Conservation (phyloP, 1,140 invertebrate genomes). For the Bombus pascuorum region DNA sequence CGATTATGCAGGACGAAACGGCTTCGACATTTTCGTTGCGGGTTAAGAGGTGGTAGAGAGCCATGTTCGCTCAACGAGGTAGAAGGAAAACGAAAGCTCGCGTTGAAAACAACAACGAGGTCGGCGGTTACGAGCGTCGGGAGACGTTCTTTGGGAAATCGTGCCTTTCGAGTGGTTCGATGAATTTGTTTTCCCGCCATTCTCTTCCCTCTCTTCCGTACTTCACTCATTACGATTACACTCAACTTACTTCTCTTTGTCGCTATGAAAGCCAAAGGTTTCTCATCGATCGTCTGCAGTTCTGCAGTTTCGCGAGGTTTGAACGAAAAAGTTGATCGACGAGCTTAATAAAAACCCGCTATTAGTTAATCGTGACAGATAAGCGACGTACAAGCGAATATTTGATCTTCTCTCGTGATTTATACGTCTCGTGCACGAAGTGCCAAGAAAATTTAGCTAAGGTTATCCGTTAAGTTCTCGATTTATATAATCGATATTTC, state of each 20-base stretch:
- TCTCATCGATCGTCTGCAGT: not conserved
- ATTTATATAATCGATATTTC: too few relatives aligned
- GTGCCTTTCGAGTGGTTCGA: not conserved
- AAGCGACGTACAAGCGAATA: not conserved
- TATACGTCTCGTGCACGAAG: not conserved
- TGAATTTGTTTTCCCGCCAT: not conserved
- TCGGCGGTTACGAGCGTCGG: not conserved
- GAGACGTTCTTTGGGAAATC: not conserved
- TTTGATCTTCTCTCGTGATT: not conserved
- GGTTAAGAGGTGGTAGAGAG: not conserved
- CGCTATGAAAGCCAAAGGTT: not conserved
- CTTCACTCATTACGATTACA: not conserved
- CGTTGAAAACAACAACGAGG: conserved; percentile 14
- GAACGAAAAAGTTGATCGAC: not conserved
- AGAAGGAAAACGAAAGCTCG: conserved; percentile 23
- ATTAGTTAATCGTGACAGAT: not conserved
- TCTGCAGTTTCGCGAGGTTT: not conserved
- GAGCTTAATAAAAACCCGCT: not conserved
- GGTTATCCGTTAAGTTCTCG: too few relatives aligned
- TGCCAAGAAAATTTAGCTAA: too few relatives aligned
- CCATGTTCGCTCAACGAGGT: not conserved
- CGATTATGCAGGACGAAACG: conserved; percentile 13
- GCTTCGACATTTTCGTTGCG: conserved; percentile 13
- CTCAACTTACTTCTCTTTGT: not conserved
- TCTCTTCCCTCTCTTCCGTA: not conserved